phyloP scores from a whole-genome alignment of 2,113 vertebrate species.

The Tinamus guttatus region DNA sequence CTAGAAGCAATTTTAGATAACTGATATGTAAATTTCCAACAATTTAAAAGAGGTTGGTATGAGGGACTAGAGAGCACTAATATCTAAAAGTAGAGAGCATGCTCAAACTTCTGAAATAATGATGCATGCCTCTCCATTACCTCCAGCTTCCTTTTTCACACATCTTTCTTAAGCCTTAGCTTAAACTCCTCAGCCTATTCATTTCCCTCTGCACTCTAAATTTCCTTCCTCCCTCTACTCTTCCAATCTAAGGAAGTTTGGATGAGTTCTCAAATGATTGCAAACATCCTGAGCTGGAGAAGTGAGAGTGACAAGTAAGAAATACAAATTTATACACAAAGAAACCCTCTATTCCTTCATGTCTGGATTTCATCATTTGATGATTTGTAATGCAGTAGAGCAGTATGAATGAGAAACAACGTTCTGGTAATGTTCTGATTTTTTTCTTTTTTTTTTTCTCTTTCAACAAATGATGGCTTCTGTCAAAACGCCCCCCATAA shows the following conservation, averaged over 20 bases:
- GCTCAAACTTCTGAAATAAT: not conserved
- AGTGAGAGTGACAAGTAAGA: not conserved
- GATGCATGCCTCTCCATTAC: not conserved
- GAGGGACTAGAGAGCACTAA: not conserved
- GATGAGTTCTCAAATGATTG: not conserved
- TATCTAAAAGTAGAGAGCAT: not conserved
- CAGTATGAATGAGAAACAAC: not conserved
- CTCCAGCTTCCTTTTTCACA: not conserved
- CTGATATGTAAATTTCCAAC: not conserved
- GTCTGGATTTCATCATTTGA: constrained; percentile 18
- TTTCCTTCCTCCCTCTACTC: not conserved
- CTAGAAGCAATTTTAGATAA: not conserved
- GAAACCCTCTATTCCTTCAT: not conserved
- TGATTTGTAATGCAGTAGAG: not conserved
- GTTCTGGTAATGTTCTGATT: not conserved
- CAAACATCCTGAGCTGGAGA: not conserved
- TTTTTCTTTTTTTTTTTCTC: not conserved
- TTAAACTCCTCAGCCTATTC: not conserved
- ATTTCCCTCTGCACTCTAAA: not conserved
- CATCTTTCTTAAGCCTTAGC: not conserved
- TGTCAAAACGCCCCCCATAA: constrained; percentile 11
- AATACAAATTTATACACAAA: not conserved
- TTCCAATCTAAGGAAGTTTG: not conserved
- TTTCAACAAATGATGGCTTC: not conserved
- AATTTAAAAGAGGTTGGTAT: not conserved